A percentile compares a stretch with the other conserved stretches of the same genome.
Evolutionary conservation across 2,888 invertebrate species (phyloP).

Genomic region (Elmis aenea): DNA sequence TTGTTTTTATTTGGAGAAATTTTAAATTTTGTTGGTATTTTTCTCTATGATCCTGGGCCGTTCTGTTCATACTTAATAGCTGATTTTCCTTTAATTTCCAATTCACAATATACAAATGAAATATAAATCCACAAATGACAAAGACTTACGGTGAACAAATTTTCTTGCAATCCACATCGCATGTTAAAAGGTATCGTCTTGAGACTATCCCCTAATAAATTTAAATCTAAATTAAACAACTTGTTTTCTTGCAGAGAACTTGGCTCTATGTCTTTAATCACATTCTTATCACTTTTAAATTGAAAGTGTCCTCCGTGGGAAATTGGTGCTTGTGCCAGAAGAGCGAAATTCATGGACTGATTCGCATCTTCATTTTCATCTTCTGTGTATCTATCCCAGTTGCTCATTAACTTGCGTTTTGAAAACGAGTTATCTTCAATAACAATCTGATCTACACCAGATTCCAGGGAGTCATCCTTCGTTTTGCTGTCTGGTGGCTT

Average conservation of each 20-base stretch:
- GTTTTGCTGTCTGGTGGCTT: too few species aligned
- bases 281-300: conserved; percentile 26
- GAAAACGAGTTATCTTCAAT: too few species aligned
- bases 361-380: conserved; percentile 16
- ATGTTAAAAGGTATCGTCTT: conserved; percentile 20
- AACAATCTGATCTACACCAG: too few species aligned
- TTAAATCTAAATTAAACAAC: conserved; percentile 22
- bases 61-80: conserved; percentile 8
- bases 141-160: conserved; percentile 20
- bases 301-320: conserved; percentile 28
- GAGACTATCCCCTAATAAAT: conserved; percentile 18
- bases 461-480: too few species aligned
- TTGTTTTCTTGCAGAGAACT: conserved; percentile 14
- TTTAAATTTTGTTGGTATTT: conserved; percentile 7
- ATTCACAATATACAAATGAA: conserved; percentile 7
- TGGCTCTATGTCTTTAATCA: conserved; percentile 11
- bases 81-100: conserved; percentile 10
- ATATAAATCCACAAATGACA: background rate
- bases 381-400: conserved; percentile 26
- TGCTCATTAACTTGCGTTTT: conserved; percentile 16
- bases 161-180: conserved; percentile 19
- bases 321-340: conserved; percentile 25
- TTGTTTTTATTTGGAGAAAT: too few species aligned
- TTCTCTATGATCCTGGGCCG: conserved; percentile 3
- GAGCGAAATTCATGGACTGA: conserved; percentile 22